Evolutionary conservation across 2,797 vertebrate species (phyloP).

Genomic region (Channallabes apus): DNA sequence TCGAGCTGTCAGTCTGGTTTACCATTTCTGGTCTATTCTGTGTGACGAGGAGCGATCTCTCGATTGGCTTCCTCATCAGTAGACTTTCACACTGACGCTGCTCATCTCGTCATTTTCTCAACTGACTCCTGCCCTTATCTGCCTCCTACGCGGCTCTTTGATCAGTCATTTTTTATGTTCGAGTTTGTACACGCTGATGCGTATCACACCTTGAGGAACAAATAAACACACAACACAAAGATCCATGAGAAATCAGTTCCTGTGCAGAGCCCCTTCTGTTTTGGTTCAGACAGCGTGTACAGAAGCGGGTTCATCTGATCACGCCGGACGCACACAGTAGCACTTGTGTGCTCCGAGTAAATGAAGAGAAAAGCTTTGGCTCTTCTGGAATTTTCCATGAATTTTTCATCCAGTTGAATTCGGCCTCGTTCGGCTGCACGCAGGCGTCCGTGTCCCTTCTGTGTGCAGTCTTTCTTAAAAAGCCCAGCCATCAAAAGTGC

Average conservation of each 20-base stretch:
- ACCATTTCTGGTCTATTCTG: not conserved
- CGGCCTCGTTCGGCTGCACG: conserved; percentile 46
- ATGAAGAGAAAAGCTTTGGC: conserved; percentile 57
- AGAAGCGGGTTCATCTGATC: conserved; percentile 6
- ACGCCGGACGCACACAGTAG: conserved; percentile 60
- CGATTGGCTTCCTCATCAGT: not conserved
- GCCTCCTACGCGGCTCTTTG: not conserved
- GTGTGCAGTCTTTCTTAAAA: conserved; percentile 1
- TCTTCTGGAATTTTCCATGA: conserved; percentile 59
- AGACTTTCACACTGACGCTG: not conserved
- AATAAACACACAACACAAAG: not conserved
- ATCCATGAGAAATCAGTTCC: not conserved
- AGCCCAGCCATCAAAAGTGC: conserved; percentile 50
- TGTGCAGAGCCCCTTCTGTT: not conserved
- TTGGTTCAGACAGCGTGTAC: conserved; percentile 37
- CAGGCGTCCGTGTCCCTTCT: conserved; percentile 45
- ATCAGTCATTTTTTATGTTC: not conserved
- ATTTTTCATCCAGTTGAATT: conserved; percentile 45
- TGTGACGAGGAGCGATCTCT: not conserved
- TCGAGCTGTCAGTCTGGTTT: not conserved
- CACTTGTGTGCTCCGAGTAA: conserved; percentile 59
- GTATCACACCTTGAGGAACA: not conserved
- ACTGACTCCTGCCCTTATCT: not conserved
- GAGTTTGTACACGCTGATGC: not conserved
- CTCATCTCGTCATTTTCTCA: not conserved